Conservation (phyloP, 1,140 invertebrate genomes). For the Drosophila kikkawai region DNA sequence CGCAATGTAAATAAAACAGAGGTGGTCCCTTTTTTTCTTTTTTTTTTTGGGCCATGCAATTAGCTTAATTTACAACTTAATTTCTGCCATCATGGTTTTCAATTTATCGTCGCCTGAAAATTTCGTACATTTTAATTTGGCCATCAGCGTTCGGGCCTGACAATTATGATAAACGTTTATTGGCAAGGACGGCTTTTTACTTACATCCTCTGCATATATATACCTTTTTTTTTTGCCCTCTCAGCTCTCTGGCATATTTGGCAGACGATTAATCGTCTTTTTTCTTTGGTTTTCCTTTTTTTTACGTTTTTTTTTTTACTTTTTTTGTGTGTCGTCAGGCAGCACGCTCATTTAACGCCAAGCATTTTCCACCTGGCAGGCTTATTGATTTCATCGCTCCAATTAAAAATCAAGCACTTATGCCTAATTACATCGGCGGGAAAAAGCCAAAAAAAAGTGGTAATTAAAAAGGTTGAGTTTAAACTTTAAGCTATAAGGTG, state of each 20-base stretch:
- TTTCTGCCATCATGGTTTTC: constrained; percentile 69
- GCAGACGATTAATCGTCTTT: constrained; percentile 28
- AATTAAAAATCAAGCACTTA: constrained; percentile 65
- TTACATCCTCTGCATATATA: neutral
- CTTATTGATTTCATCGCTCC: constrained; percentile 64
- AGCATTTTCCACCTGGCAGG: constrained; percentile 42
- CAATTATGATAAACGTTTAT: constrained; percentile 68
- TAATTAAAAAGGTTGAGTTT: constrained; percentile 2
- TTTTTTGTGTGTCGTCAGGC: constrained; percentile 36
- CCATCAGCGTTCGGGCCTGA: constrained; percentile 23
- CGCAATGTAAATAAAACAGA: constrained; percentile 39
- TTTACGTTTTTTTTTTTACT: neutral
- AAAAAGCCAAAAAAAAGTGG: constrained; percentile 1
- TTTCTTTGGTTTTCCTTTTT: neutral
- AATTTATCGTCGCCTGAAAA: constrained; percentile 44
- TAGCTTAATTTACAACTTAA: constrained; percentile 78
- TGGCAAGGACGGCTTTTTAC: constrained; percentile 32
- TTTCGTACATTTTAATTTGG: constrained; percentile 63
- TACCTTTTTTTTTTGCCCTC: neutral
- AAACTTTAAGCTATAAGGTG: neutral
- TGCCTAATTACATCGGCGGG: constrained; percentile 61
- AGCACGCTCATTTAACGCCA: constrained; percentile 62
- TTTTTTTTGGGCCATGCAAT: constrained; percentile 36
- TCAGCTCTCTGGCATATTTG: constrained; percentile 1
- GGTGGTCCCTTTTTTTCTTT: constrained; percentile 1